Percentiles rank a stretch among this genome's conserved stretches.
Conservation (phyloP, 2,113 vertebrate genomes). For the Rhabdornis inornatus region DNA sequence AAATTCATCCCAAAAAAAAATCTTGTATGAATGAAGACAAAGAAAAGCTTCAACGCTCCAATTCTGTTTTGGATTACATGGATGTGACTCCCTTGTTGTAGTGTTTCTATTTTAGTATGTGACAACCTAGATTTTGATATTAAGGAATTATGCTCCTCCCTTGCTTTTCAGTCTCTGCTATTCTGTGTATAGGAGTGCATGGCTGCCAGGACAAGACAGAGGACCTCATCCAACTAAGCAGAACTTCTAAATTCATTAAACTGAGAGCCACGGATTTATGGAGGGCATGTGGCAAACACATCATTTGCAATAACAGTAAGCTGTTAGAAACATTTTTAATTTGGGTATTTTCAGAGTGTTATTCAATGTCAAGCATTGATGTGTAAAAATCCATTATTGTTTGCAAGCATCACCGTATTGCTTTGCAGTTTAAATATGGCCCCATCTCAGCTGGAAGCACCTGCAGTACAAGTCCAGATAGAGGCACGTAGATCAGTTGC, state of each 20-base stretch:
- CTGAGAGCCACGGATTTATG: accelerated
- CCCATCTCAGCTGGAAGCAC: neutral
- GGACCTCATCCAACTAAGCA: neutral
- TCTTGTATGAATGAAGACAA: neutral
- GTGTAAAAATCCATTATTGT: neutral
- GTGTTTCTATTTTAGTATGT: neutral
- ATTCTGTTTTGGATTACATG: neutral
- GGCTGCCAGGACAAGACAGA: neutral
- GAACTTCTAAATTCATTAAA: neutral
- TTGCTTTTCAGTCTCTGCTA: neutral
- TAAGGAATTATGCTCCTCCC: neutral
- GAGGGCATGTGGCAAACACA: neutral
- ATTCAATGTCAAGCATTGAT: neutral
- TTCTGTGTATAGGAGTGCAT: neutral
- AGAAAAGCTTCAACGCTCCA: neutral
- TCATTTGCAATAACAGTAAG: neutral
- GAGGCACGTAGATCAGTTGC: neutral
- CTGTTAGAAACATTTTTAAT: neutral
- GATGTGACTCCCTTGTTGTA: neutral
- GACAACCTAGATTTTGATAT: neutral
- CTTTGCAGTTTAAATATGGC: neutral
- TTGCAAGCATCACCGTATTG: neutral
- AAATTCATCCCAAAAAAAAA: neutral
- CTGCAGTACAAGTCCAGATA: neutral
- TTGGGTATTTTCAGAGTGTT: neutral